A percentile compares a stretch with the other conserved stretches of the same genome.
Evolutionary conservation across 2,888 invertebrate genomes (phyloP).

Genomic region (Drosophila picticornis): DNA sequence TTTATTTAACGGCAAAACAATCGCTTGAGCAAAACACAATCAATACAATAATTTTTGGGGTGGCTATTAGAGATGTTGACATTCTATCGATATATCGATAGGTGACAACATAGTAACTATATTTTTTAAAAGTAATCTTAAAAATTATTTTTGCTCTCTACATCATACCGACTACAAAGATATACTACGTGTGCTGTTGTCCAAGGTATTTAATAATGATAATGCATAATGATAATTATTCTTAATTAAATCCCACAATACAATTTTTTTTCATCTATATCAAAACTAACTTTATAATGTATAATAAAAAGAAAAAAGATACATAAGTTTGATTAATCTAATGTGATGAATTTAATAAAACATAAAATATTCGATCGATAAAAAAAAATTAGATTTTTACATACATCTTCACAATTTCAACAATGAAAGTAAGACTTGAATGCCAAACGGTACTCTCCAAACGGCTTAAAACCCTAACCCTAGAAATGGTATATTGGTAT

Average conservation of each 20-base stretch:
- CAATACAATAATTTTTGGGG: constrained; percentile 64
- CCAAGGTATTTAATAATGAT: not conserved
- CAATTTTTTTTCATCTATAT: not conserved
- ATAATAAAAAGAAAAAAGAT: not conserved
- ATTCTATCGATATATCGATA: constrained; percentile 27
- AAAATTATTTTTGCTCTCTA: not conserved
- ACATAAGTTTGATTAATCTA: not conserved
- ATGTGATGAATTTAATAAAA: not conserved
- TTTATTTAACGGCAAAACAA: constrained; percentile 62
- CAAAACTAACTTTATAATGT: not conserved
- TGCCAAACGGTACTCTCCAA: not conserved
- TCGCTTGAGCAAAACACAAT: constrained; percentile 62
- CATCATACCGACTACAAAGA: not conserved
- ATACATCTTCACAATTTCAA: not conserved
- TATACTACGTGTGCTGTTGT: not conserved
- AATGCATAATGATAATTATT: not conserved
- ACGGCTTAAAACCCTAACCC: not conserved
- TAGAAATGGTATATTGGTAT: too few species aligned
- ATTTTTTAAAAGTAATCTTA: not conserved
- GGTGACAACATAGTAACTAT: constrained; percentile 1
- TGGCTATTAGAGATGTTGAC: constrained; percentile 32
- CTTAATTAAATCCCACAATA: not conserved
- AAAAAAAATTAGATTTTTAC: not conserved
- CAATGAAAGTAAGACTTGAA: not conserved
- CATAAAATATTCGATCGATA: not conserved